A percentile compares a stretch with the other conserved stretches of the same genome.
phyloP scores from a whole-genome alignment of 2,113 vertebrate species.

The Salvelinus alpinus region DNA sequence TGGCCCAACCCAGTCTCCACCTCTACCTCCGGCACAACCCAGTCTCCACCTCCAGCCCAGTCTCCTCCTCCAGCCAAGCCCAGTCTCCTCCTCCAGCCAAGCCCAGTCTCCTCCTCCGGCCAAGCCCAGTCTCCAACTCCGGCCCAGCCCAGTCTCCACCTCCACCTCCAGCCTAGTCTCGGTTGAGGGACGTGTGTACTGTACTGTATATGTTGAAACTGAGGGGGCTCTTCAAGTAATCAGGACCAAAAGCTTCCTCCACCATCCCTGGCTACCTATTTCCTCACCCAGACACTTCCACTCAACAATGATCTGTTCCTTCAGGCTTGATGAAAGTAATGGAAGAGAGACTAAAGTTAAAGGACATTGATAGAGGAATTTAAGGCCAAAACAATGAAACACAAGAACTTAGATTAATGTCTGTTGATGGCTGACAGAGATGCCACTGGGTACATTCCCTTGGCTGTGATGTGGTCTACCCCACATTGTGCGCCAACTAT shows the following conservation, averaged over 20 bases:
- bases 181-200: background rate
- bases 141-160: no score
- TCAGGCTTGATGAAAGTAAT: slow-evolving; percentile 18
- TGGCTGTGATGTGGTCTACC: no score
- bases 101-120: no score
- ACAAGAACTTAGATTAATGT: no score
- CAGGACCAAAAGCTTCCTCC: slow-evolving; percentile 65
- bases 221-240: slow-evolving; percentile 43
- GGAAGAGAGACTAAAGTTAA: slow-evolving; percentile 3
- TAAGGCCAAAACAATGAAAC: no score
- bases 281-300: background rate
- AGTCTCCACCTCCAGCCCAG: background rate
- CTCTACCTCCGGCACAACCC: slow-evolving; percentile 36
- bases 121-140: no score
- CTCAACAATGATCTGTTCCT: no score
- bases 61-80: background rate
- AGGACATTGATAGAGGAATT: background rate
- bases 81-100: no score
- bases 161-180: background rate
- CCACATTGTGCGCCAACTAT: no score
- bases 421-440: no score
- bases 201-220: slow-evolving; percentile 10
- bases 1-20: background rate
- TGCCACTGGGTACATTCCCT: no score
- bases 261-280: slow-evolving; percentile 40